Conservation (phyloP, 2,888 invertebrate genomes). For the Tipula helvola region DNA sequence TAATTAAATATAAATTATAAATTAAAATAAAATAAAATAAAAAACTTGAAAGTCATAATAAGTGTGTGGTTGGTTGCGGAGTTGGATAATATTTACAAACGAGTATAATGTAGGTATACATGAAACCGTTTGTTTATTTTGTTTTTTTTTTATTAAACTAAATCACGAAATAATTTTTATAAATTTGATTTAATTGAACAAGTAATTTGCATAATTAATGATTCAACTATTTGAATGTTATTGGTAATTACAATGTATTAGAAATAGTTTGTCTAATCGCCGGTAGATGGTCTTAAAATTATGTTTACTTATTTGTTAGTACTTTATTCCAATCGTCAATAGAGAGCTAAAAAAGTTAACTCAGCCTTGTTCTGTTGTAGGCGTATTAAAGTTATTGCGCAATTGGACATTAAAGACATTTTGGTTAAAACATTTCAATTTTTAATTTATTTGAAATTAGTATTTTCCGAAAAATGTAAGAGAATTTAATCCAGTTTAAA, state of each 20-base stretch:
- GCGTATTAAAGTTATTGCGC: no score
- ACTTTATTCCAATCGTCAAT: no score
- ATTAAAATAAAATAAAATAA: neutral
- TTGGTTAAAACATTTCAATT: no score
- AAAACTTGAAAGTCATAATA: neutral
- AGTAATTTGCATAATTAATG: neutral
- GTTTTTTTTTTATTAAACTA: neutral
- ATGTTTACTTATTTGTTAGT: no score
- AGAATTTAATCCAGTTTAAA: no score
- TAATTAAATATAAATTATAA: neutral
- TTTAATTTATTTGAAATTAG: no score
- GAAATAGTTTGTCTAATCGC: neutral
- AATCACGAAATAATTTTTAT: neutral
- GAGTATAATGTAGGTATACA: neutral
- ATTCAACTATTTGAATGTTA: neutral
- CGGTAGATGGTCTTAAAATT: neutral
- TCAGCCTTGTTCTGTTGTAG: no score
- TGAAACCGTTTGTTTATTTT: neutral
- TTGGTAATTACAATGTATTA: neutral
- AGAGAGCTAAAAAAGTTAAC: no score
- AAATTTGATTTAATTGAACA: neutral
- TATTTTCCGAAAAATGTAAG: no score
- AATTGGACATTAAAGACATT: no score
- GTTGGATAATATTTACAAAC: neutral
- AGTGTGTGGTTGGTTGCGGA: neutral